These are phyloP conservation scores for Episyrphus balteatus DNA, from an alignment of 1,140 invertebrate species.

Conservation along the genomic window DNA sequence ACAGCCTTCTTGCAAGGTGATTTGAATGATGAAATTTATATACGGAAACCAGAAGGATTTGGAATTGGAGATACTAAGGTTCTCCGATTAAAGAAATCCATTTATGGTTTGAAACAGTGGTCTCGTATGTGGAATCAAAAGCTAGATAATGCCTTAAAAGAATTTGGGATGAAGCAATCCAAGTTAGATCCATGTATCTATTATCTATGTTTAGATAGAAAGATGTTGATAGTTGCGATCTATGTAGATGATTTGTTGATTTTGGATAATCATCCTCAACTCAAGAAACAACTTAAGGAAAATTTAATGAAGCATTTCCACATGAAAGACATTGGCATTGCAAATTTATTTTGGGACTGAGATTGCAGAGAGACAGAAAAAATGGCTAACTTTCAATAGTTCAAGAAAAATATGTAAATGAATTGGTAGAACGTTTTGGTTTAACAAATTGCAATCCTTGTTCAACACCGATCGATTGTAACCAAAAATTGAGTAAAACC, in stretches of 20 bases:
- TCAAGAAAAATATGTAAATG: too few species aligned
- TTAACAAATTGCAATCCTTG: conserved; percentile 2
- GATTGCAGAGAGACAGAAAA: conserved; percentile 2
- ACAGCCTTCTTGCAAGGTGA: conserved; percentile 29
- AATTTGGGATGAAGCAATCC: conserved; percentile 7
- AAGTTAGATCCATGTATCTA: conserved; percentile 11
- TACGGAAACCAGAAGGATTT: too few species aligned
- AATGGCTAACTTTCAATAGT: neutral
- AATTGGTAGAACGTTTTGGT: too few species aligned
- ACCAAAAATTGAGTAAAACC: neutral
- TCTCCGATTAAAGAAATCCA: conserved; percentile 13
- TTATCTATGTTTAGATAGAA: neutral
- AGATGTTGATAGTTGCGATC: conserved; percentile 2
- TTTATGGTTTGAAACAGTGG: conserved; percentile 23
- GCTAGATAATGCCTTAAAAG: conserved; percentile 10
- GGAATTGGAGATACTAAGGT: conserved; percentile 17
- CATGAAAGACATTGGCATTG: conserved; percentile 3
- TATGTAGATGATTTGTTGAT: conserved; percentile 6
- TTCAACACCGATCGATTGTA: conserved; percentile 2
- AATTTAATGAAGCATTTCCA: conserved; percentile 1
- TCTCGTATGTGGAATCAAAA: conserved; percentile 17
- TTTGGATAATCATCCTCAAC: neutral
- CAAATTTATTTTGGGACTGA: conserved; percentile 1
- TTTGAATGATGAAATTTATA: too few species aligned
- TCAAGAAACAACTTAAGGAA: neutral